These are phyloP conservation scores for Dolichoris vasculosae DNA, from an alignment of 1,140 invertebrate genomes.

Conservation along the genomic window DNA sequence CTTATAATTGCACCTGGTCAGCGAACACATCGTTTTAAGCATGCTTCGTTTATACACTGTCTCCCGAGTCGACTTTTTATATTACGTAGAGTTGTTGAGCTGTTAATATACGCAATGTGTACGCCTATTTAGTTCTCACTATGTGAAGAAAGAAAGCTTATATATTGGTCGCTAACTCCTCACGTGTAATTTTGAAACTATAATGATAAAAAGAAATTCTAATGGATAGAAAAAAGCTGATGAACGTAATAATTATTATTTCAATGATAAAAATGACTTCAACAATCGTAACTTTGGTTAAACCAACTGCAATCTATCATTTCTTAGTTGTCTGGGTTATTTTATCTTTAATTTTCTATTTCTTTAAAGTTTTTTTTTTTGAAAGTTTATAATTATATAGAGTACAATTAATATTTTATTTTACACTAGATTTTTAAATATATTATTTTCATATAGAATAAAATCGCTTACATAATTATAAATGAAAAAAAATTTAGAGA, in stretches of 20 bases:
- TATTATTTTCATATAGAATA: not conserved
- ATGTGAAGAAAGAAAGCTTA: not conserved
- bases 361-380: not conserved
- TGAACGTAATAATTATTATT: not conserved
- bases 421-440: not conserved
- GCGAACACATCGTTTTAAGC: too few relatives aligned
- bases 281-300: not conserved
- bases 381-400: not conserved
- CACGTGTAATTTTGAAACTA: not conserved
- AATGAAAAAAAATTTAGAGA: not conserved
- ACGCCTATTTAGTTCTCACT: not conserved
- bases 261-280: not conserved
- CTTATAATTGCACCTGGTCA: not conserved
- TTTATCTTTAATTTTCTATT: not conserved
- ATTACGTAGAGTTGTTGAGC: not conserved
- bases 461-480: not conserved
- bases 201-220: not conserved
- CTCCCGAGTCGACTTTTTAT: not conserved
- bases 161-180: not conserved
- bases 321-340: not conserved
- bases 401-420: not conserved
- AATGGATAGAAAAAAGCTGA: not conserved
- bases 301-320: not conserved
- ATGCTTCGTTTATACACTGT: not conserved
- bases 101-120: not conserved